These are phyloP conservation scores for Heterotilapia buettikoferi DNA, from an alignment of 2,113 vertebrate species.

Conservation along the genomic window DNA sequence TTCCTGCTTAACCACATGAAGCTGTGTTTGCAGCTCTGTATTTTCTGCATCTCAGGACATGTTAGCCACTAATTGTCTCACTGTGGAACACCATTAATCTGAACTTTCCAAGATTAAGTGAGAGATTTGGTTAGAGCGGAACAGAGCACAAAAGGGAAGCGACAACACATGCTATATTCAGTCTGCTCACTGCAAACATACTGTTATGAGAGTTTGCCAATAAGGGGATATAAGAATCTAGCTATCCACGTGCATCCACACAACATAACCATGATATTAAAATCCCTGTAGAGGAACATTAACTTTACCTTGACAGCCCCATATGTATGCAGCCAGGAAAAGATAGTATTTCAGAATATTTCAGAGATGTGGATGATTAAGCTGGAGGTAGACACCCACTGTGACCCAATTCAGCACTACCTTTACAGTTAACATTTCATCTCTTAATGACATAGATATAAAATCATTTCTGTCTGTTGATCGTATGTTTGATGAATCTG, in stretches of 20 bases:
- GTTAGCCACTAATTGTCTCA: background rate
- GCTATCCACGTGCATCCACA: background rate
- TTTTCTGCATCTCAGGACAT: background rate
- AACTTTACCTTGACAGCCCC: background rate
- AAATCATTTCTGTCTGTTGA: background rate
- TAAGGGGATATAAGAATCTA: background rate
- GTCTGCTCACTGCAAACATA: background rate
- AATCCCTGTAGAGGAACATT: background rate
- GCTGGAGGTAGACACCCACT: background rate
- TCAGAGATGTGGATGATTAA: background rate
- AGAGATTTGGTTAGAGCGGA: background rate
- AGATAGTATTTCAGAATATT: background rate
- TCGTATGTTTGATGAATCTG: background rate
- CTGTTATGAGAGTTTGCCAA: background rate
- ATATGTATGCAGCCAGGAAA: background rate
- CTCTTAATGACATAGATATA: background rate
- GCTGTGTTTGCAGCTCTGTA: background rate
- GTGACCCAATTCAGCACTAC: background rate
- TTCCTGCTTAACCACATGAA: background rate
- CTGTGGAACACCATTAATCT: background rate
- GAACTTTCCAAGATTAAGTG: slow-evolving; percentile 23
- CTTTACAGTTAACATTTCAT: background rate
- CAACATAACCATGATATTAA: background rate
- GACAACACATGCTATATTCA: background rate
- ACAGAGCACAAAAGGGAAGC: background rate